phyloP scores from a whole-genome alignment of 1,140 invertebrate genomes.

The Drosophila tsacasi region DNA sequence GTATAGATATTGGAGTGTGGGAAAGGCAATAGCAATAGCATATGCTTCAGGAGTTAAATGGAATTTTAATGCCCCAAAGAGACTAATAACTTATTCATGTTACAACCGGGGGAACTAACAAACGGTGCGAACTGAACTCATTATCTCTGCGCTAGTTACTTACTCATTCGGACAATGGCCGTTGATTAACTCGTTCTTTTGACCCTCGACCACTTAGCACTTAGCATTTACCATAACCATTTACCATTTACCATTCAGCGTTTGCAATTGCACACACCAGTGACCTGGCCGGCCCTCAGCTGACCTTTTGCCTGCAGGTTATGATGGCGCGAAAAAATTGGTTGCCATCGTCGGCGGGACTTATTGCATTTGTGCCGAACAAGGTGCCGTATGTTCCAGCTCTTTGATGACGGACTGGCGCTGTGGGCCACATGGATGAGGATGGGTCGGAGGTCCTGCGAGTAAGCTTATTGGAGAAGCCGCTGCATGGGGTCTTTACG shows the following conservation, averaged over 20 bases:
- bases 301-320: slow-evolving; percentile 24
- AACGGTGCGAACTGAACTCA: slow-evolving; percentile 3
- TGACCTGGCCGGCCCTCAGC: slow-evolving; percentile 5
- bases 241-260: slow-evolving; percentile 10
- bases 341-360: slow-evolving; percentile 18
- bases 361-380: slow-evolving; percentile 21
- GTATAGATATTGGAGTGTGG: background rate
- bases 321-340: slow-evolving; percentile 20
- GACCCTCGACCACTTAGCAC: slow-evolving; percentile 4
- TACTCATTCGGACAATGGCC: slow-evolving; percentile 16
- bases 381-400: slow-evolving; percentile 20
- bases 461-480: background rate
- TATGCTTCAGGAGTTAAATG: slow-evolving; percentile 1
- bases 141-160: slow-evolving; percentile 11
- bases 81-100: slow-evolving; percentile 12
- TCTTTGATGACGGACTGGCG: slow-evolving; percentile 4
- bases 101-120: background rate
- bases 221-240: slow-evolving; percentile 1
- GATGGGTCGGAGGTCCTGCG: background rate
- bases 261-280: slow-evolving; percentile 21
- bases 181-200: slow-evolving; percentile 15
- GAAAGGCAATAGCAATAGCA: background rate
- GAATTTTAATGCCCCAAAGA: slow-evolving; percentile 19
- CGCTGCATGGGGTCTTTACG: background rate
- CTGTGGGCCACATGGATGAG: background rate